phyloP scores from a whole-genome alignment of 2,797 vertebrate genomes.

The Myotis pilosus region DNA sequence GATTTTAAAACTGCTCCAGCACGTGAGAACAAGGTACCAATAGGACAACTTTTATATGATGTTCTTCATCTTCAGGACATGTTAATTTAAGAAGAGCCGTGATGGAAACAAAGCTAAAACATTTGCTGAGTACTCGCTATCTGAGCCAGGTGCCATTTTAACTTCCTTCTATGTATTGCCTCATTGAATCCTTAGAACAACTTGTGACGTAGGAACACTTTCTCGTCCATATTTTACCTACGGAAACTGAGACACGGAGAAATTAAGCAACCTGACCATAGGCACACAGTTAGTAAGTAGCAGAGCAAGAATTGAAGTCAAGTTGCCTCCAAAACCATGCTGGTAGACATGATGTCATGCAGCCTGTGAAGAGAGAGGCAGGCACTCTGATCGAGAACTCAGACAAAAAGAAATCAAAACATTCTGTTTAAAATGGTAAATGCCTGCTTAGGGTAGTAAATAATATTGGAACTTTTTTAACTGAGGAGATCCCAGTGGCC shows the following conservation, averaged over 20 bases:
- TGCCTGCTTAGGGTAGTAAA: not conserved
- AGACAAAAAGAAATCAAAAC: not conserved
- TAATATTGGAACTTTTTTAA: not conserved
- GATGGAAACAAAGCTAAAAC: not conserved
- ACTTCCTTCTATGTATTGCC: not conserved
- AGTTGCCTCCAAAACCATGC: not conserved
- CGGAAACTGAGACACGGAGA: not conserved
- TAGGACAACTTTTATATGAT: not conserved
- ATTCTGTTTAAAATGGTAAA: not conserved
- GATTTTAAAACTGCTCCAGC: not conserved
- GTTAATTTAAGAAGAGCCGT: not conserved
- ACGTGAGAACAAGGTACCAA: not conserved
- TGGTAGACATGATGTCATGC: rapidly evolving
- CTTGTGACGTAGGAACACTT: not conserved
- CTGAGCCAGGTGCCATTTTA: not conserved
- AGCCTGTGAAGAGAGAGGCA: not conserved
- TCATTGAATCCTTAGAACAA: not conserved
- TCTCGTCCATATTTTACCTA: not conserved
- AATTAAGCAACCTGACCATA: not conserved
- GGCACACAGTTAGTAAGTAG: not conserved
- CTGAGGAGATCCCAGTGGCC: not conserved
- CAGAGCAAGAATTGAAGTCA: not conserved
- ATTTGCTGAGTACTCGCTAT: not conserved
- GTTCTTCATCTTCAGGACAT: not conserved
- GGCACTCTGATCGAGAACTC: not conserved